phyloP scores from a whole-genome alignment of 2,113 vertebrate species.

The Sula dactylatra region DNA sequence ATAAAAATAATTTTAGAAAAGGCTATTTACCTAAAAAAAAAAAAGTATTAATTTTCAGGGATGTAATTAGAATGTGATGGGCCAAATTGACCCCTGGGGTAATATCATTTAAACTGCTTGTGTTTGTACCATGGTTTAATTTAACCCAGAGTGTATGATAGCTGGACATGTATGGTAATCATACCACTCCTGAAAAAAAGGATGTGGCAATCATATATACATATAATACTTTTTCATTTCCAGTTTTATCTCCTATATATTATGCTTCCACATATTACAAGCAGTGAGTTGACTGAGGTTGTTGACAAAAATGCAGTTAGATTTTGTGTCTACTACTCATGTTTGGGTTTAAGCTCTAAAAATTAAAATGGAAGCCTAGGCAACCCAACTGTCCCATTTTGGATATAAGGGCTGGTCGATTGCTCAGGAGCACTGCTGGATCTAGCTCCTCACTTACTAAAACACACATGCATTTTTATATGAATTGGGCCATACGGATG shows the following conservation, averaged over 20 bases:
- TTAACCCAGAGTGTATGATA: not conserved
- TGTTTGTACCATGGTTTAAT: not conserved
- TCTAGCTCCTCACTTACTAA: not conserved
- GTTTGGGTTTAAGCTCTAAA: not conserved
- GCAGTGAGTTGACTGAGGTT: not conserved
- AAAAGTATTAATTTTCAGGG: not conserved
- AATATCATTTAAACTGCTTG: not conserved
- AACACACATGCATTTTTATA: not conserved
- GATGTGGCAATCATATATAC: not conserved
- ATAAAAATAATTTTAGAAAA: slow-evolving; percentile 38
- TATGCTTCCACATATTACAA: not conserved
- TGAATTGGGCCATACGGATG: not conserved
- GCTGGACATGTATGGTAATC: not conserved
- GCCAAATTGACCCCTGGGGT: not conserved
- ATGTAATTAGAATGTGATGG: not conserved
- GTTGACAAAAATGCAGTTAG: not conserved
- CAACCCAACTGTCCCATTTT: not conserved
- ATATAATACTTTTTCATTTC: not conserved
- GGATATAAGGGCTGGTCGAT: not conserved
- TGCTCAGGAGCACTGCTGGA: not conserved
- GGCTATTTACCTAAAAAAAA: not conserved
- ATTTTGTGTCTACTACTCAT: not conserved
- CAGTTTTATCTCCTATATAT: not conserved
- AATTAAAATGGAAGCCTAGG: not conserved
- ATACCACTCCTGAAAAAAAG: not conserved